phyloP scores from a whole-genome alignment of 2,888 invertebrate genomes.

The Tupiocoris notatus region DNA sequence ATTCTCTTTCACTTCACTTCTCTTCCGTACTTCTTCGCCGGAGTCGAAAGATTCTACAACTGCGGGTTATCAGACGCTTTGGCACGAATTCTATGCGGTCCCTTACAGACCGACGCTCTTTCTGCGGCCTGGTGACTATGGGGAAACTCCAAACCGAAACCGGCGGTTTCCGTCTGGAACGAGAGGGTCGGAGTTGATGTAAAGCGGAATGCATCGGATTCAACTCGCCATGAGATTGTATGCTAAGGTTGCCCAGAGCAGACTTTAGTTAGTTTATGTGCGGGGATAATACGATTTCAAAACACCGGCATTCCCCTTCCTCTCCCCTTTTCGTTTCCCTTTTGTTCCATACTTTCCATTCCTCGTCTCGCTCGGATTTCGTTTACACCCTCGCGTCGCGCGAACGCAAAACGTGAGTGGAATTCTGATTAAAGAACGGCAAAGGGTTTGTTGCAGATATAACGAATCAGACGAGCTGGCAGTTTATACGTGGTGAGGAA shows the following conservation, averaged over 20 bases:
- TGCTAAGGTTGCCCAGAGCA: constrained; percentile 14
- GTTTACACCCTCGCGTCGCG: neutral
- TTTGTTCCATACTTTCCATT: neutral
- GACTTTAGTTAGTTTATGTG: constrained; percentile 24
- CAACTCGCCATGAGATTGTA: constrained; percentile 25
- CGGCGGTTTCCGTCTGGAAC: constrained; percentile 5
- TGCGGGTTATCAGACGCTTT: neutral
- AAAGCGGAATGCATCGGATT: constrained; percentile 26
- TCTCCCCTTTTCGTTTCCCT: neutral
- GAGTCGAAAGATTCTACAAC: neutral
- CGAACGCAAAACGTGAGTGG: constrained; percentile 20
- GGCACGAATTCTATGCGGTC: neutral
- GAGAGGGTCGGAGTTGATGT: neutral
- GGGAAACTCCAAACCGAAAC: constrained; percentile 11
- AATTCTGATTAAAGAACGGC: constrained; percentile 5
- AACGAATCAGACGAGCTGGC: neutral
- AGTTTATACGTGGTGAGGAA: too few relatives aligned
- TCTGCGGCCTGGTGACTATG: constrained; percentile 1
- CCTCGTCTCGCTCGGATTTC: neutral
- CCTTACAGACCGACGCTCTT: neutral
- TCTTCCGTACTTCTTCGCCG: too few relatives aligned
- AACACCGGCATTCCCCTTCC: constrained; percentile 5
- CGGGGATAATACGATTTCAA: constrained; percentile 33
- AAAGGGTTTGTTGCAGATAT: neutral
- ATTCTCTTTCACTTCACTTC: too few relatives aligned